phyloP scores from a whole-genome alignment of 2,113 vertebrate species.

The Damaliscus lunatus region DNA sequence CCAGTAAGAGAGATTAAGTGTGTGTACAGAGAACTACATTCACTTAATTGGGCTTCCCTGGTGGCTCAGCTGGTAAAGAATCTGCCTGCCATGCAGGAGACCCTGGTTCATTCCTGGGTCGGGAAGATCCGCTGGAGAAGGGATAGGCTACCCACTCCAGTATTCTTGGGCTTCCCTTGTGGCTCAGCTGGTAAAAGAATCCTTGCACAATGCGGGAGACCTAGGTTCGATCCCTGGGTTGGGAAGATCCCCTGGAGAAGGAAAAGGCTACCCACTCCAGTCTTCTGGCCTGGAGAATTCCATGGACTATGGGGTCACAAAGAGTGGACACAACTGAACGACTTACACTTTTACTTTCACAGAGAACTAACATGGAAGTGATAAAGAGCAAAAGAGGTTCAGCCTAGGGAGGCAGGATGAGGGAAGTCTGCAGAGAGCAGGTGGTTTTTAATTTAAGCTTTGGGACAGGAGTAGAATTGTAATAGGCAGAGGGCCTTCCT shows the following conservation, averaged over 20 bases:
- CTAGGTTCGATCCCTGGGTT: neutral
- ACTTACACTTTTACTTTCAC: neutral
- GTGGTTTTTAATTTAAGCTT: neutral
- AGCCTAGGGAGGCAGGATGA: neutral
- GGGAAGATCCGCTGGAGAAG: neutral
- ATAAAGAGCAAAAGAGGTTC: neutral
- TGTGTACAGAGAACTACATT: neutral
- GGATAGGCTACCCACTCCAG: neutral
- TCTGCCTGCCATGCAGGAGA: neutral
- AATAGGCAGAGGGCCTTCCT: neutral
- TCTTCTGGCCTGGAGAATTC: neutral
- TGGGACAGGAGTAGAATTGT: neutral
- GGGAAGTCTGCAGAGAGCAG: neutral
- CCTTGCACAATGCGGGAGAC: accelerated
- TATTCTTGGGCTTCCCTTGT: neutral
- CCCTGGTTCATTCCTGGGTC: accelerated
- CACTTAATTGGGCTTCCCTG: neutral
- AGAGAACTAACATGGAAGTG: neutral
- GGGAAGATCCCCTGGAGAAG: neutral
- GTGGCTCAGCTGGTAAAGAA: neutral
- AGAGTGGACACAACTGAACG: neutral
- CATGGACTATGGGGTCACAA: neutral
- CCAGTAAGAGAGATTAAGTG: neutral
- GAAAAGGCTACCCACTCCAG: neutral
- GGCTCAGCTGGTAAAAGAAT: neutral